Evolutionary conservation across 2,113 vertebrate genomes (phyloP).

Genomic region (Thunnus thynnus): DNA sequence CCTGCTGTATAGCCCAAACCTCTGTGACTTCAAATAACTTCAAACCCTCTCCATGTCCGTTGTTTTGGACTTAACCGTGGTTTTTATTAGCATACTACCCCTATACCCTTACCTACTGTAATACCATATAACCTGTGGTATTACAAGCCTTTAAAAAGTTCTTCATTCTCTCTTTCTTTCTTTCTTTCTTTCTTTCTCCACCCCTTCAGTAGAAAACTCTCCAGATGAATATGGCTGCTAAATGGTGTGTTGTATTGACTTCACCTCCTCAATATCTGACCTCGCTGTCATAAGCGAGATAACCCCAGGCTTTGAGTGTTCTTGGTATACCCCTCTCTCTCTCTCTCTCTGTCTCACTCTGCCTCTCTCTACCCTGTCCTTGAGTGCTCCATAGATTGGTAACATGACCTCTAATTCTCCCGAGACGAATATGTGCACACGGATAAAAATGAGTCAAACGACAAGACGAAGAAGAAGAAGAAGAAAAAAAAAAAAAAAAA

Average conservation of each 20-base stretch:
- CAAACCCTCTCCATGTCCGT: too few species aligned
- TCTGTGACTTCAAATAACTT: too few species aligned
- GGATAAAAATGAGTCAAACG: constrained; percentile 63
- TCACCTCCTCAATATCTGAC: constrained; percentile 71
- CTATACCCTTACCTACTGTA: too few species aligned
- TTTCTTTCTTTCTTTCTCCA: neutral
- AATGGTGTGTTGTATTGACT: constrained; percentile 78
- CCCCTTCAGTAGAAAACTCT: neutral
- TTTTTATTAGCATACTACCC: too few species aligned
- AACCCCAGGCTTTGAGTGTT: constrained; percentile 72
- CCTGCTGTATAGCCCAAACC: too few species aligned
- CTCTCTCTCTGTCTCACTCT: constrained; percentile 20
- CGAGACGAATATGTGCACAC: constrained; percentile 64
- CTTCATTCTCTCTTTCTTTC: constrained; percentile 9
- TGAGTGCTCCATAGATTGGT: constrained; percentile 76
- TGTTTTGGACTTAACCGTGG: too few species aligned
- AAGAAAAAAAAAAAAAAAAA: constrained; percentile 28
- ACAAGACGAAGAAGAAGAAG: constrained; percentile 41
- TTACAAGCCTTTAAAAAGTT: too few species aligned
- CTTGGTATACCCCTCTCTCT: constrained; percentile 32
- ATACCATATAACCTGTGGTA: too few species aligned
- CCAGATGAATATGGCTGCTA: constrained; percentile 63
- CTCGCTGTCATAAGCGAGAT: constrained; percentile 68
- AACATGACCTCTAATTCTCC: constrained; percentile 80
- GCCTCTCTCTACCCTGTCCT: constrained; percentile 25